phyloP scores from a whole-genome alignment of 1,140 invertebrate genomes.

The Charaxes varanes region DNA sequence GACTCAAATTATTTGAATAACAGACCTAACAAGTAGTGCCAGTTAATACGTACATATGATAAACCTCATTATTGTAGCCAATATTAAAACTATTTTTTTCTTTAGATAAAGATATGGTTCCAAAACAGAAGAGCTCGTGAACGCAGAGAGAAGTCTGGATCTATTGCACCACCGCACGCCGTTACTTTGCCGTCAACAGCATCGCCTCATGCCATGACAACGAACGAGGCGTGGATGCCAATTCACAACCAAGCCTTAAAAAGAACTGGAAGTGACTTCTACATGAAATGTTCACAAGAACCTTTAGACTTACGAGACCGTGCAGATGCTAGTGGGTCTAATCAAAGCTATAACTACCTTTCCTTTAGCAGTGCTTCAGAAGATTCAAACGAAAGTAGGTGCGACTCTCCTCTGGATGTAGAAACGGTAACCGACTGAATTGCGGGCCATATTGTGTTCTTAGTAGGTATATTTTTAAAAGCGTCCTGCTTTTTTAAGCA shows the following conservation, averaged over 20 bases:
- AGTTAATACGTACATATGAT: neutral
- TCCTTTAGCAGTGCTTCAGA: slow-evolving; percentile 11
- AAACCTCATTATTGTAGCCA: neutral
- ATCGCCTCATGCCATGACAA: slow-evolving; percentile 5
- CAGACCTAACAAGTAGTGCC: no score
- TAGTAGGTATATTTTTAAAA: neutral
- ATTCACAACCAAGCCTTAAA: slow-evolving; percentile 4
- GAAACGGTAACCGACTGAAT: slow-evolving; percentile 31
- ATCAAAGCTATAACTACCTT: neutral
- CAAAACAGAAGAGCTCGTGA: slow-evolving; percentile 83
- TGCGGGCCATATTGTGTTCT: no score
- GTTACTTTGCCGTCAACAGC: slow-evolving; percentile 41
- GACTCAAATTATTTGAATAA: no score
- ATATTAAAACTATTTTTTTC: slow-evolving; percentile 16
- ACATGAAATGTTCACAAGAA: no score
- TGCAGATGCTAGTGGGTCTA: no score
- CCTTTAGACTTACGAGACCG: no score
- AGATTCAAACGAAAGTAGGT: slow-evolving; percentile 25
- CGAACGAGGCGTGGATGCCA: slow-evolving; percentile 13
- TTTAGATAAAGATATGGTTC: slow-evolving; percentile 86
- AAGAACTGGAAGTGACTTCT: no score
- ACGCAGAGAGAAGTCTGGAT: slow-evolving; percentile 72
- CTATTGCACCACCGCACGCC: slow-evolving; percentile 39
- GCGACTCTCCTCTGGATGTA: slow-evolving; percentile 41
- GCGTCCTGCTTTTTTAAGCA: no score